Evolutionary conservation across 2,797 vertebrate species (phyloP), one percentile per base, ranked within the genome.

Genomic region (Prunella strophiata): DNA sequence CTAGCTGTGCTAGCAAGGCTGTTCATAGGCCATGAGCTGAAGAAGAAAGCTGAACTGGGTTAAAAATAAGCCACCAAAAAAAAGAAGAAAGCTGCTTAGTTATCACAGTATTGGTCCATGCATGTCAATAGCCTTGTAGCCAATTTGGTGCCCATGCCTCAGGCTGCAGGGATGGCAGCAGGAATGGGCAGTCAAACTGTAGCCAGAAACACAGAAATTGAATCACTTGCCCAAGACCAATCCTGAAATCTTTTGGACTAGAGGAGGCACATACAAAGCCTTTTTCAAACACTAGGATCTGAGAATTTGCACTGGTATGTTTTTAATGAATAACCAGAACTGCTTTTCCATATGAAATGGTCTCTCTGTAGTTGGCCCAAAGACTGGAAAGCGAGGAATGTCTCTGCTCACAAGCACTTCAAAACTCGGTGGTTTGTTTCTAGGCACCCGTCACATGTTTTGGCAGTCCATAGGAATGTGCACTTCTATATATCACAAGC

Each of bases 401-500:
- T 88, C 77, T 94, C 65, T 21, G 25, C 80, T 94, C 77, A 54
- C 67, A 93, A 82, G 93, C 81, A 85, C 86, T 95, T 90, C 65
- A 85, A 23, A 91, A 92, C 68, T 81, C 9, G 0, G 86, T 59
- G 86, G 62, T 93, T 95, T 95, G 71, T 95, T 95, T 90, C 93
- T 95, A 91, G 92, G 92, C 86, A 66, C 91, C 77, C 16, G 7
- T 93, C 94, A 94, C 95, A 11, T 96, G 88, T 65, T 91, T 95
- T 94, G 89, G 91, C 94, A 95, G 72, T 83, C 87, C 65, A 26
- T 79, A 94, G 93, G 94, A 95, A 95, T 89, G 93, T 7, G 19
- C 72, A 74, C 57, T 93, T 92, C 89, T 67, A 30, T 92, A 84
- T 89, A 92, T 96, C 94, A 81, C 77, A 93, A 90, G 86, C 87